Evolutionary conservation across 2,113 vertebrate genomes (phyloP).

Genomic region (Lasiurus borealis): DNA sequence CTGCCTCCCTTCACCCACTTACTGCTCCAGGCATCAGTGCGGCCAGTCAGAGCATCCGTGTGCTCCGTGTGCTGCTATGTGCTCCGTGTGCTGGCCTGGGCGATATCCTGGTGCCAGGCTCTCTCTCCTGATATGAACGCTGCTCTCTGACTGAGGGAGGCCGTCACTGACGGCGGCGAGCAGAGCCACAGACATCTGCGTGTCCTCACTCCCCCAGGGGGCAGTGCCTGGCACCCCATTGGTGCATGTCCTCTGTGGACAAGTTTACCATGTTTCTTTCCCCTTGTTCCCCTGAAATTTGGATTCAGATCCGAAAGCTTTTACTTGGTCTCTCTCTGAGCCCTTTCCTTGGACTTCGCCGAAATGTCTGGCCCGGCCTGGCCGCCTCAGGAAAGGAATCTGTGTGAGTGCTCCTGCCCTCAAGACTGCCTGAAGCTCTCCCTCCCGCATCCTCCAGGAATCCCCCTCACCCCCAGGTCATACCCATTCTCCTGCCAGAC

Average conservation of each 20-base stretch:
- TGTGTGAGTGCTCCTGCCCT: background rate
- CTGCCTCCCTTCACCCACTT: background rate
- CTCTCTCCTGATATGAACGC: background rate
- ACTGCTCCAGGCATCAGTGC: rapidly evolving
- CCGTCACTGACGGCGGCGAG: rapidly evolving
- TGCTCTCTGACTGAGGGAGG: background rate
- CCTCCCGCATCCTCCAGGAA: rapidly evolving
- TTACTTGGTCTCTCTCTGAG: background rate
- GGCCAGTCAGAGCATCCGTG: no score
- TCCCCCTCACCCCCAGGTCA: background rate
- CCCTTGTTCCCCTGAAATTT: no score
- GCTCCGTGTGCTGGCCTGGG: no score
- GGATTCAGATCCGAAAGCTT: constrained; percentile 2
- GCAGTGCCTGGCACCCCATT: no score
- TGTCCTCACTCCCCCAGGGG: rapidly evolving
- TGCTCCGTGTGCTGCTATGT: no score
- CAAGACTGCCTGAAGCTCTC: background rate
- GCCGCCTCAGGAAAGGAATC: background rate
- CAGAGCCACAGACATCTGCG: rapidly evolving
- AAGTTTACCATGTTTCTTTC: rapidly evolving
- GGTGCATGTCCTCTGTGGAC: rapidly evolving
- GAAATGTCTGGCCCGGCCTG: background rate
- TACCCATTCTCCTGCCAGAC: background rate
- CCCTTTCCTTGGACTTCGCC: background rate
- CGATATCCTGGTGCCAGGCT: background rate